phyloP scores from a whole-genome alignment of 2,888 invertebrate genomes.

The Resseliella maxima region DNA sequence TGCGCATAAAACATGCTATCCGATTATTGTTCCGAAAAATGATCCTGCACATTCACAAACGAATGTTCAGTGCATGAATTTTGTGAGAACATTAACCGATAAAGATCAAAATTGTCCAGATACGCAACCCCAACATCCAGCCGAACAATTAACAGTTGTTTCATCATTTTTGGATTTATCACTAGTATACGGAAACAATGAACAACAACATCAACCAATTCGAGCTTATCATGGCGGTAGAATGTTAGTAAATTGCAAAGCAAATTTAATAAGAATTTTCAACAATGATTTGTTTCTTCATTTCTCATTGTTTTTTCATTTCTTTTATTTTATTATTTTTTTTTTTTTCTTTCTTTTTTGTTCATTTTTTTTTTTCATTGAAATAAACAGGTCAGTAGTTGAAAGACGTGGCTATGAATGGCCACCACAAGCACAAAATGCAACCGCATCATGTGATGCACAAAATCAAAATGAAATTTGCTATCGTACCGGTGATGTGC shows the following conservation, averaged over 20 bases:
- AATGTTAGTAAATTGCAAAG: slow-evolving; percentile 69
- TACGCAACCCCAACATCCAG: slow-evolving; percentile 68
- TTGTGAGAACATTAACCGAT: slow-evolving; percentile 75
- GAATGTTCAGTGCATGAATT: slow-evolving; percentile 72
- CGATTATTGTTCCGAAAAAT: slow-evolving; percentile 70
- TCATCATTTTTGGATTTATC: slow-evolving; percentile 83
- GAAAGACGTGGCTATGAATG: slow-evolving; percentile 76
- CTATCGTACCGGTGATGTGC: slow-evolving; percentile 75
- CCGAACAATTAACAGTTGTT: slow-evolving; percentile 77
- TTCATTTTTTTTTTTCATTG: no score
- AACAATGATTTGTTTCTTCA: no score
- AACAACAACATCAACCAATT: slow-evolving; percentile 73
- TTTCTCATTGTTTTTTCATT: no score
- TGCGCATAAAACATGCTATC: slow-evolving; percentile 69
- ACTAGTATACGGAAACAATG: slow-evolving; percentile 81
- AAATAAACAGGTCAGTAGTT: slow-evolving; percentile 6
- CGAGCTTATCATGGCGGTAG: slow-evolving; percentile 78
- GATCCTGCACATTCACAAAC: slow-evolving; percentile 70
- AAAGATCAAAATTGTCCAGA: slow-evolving; percentile 72
- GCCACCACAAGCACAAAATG: slow-evolving; percentile 77
- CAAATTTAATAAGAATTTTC: no score
- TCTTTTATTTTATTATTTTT: no score
- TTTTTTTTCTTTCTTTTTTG: no score
- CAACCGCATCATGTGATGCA: slow-evolving; percentile 76
- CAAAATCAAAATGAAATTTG: slow-evolving; percentile 77